A percentile compares a stretch with the other conserved stretches of the same genome.
Evolutionary conservation across 2,797 vertebrate genomes (phyloP).

Genomic region (Morus bassanus): DNA sequence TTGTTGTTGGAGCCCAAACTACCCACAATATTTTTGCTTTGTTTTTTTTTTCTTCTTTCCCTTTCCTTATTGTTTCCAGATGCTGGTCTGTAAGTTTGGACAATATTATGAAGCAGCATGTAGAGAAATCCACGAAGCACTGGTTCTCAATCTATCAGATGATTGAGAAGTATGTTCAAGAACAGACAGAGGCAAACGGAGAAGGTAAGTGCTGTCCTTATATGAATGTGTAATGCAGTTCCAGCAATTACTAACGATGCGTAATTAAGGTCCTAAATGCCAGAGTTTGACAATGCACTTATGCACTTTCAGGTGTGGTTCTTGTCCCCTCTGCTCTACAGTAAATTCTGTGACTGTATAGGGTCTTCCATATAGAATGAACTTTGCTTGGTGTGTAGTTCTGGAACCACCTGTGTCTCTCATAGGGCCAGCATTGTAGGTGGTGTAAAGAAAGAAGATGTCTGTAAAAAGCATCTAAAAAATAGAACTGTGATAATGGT

Average conservation of each 20-base stretch:
- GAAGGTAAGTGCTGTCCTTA: slow-evolving; percentile 73
- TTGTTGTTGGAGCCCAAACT: background rate
- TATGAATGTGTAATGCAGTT: background rate
- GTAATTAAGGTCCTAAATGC: background rate
- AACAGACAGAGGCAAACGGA: slow-evolving; percentile 67
- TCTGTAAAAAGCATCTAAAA: background rate
- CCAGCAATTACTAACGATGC: background rate
- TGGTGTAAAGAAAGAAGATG: background rate
- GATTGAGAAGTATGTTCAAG: slow-evolving; percentile 86
- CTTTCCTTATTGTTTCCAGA: slow-evolving; percentile 68
- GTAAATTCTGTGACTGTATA: background rate
- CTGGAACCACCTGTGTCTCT: background rate
- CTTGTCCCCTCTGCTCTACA: background rate
- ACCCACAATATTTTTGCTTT: background rate
- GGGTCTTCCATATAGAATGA: background rate
- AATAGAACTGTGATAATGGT: background rate
- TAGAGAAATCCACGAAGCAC: slow-evolving; percentile 87
- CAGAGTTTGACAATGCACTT: background rate
- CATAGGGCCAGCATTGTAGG: background rate
- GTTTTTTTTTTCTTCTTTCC: background rate
- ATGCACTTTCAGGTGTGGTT: background rate
- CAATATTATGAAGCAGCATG: slow-evolving; percentile 84
- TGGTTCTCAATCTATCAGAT: slow-evolving; percentile 98
- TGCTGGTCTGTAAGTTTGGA: slow-evolving; percentile 96
- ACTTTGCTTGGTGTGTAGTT: background rate